phyloP scores from a whole-genome alignment of 2,113 vertebrate species.

The Upupa epops region DNA sequence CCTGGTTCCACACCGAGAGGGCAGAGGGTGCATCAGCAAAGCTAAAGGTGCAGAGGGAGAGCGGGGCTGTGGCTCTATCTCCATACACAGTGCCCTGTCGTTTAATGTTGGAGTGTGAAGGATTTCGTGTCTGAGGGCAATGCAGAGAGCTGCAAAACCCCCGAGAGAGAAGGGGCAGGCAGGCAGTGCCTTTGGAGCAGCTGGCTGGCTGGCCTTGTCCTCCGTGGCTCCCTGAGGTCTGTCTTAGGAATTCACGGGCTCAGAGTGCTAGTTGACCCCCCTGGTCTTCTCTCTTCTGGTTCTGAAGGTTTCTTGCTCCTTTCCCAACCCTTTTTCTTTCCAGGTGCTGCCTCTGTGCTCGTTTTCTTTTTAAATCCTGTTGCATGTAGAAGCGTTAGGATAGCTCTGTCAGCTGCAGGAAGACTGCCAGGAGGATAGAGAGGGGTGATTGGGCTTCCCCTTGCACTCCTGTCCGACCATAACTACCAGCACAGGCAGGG shows the following conservation, averaged over 20 bases:
- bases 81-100: neutral
- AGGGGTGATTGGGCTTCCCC: neutral
- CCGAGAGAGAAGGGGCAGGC: neutral
- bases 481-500: neutral
- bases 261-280: neutral
- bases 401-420: neutral
- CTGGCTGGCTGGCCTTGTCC: neutral
- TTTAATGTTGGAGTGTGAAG: neutral
- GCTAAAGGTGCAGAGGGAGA: neutral
- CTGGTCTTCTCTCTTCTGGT: neutral
- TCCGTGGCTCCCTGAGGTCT: neutral
- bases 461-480: neutral
- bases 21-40: neutral
- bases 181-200: neutral
- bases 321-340: neutral
- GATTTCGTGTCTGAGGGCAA: neutral
- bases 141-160: neutral
- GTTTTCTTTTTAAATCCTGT: neutral
- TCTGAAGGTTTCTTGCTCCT: neutral
- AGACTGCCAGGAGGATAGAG: neutral
- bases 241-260: neutral
- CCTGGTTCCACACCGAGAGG: neutral
- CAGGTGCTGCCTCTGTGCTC: neutral
- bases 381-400: neutral
- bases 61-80: neutral